These are phyloP conservation scores for Egretta garzetta DNA, from an alignment of 2,113 vertebrate genomes.

Conservation along the genomic window DNA sequence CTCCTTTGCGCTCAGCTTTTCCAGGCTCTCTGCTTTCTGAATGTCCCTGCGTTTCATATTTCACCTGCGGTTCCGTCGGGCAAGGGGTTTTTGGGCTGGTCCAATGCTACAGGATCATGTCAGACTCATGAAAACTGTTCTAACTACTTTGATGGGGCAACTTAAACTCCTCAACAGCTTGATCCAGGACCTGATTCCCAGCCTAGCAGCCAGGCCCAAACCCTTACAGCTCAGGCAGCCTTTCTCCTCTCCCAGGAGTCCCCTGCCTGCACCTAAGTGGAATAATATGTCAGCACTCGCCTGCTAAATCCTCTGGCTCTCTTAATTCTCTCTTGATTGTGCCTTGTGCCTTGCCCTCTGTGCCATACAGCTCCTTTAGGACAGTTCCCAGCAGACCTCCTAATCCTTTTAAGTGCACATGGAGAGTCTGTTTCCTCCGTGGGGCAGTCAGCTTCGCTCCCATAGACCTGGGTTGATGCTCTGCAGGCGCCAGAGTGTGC, in stretches of 20 bases:
- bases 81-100: fast-evolving
- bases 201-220: background rate
- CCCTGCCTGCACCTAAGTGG: background rate
- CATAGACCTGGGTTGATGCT: background rate
- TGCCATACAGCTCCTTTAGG: background rate
- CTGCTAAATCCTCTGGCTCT: background rate
- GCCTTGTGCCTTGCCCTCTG: background rate
- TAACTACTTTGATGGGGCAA: background rate
- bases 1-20: background rate
- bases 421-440: background rate
- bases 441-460: background rate
- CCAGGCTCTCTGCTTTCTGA: background rate
- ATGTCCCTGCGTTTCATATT: background rate
- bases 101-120: background rate
- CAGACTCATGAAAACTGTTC: background rate
- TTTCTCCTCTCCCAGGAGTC: background rate
- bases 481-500: background rate
- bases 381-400: background rate
- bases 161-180: background rate
- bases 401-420: background rate
- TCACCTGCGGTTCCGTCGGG: background rate
- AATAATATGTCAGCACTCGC: background rate
- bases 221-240: background rate
- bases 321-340: background rate
- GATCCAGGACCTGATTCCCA: background rate